phyloP scores from a whole-genome alignment of 2,888 invertebrate genomes.

The Octodonta nipae region DNA sequence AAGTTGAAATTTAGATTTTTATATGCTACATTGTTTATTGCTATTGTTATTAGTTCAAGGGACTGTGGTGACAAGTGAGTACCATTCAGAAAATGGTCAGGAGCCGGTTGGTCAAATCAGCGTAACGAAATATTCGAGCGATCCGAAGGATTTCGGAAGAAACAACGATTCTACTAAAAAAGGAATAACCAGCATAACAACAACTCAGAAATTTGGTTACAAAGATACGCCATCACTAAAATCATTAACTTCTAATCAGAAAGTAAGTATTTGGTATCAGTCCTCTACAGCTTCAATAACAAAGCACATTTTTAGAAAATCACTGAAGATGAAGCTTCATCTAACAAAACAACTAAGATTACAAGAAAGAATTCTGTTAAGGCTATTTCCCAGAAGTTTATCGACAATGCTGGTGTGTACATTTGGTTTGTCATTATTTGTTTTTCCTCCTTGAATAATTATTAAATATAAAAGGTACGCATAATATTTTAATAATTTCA shows the following conservation, averaged over 20 bases:
- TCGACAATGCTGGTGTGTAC: slow-evolving; percentile 56
- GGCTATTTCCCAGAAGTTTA: slow-evolving; percentile 66
- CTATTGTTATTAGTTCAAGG: slow-evolving; percentile 56
- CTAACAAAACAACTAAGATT: slow-evolving; percentile 29
- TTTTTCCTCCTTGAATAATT: background rate
- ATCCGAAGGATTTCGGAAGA: slow-evolving; percentile 42
- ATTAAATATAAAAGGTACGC: background rate
- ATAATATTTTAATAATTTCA: slow-evolving; percentile 19
- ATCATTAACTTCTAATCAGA: slow-evolving; percentile 22
- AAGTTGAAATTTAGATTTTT: no score
- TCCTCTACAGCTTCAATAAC: background rate
- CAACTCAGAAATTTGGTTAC: slow-evolving; percentile 33
- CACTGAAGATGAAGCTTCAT: slow-evolving; percentile 17
- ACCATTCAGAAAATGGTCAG: slow-evolving; percentile 54
- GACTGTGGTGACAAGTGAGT: slow-evolving; percentile 54
- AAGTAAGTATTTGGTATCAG: slow-evolving; percentile 12
- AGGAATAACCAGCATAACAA: slow-evolving; percentile 31
- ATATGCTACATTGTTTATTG: slow-evolving; percentile 1
- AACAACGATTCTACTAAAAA: slow-evolving; percentile 17
- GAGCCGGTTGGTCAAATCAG: slow-evolving; percentile 56
- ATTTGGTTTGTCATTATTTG: background rate
- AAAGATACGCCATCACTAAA: slow-evolving; percentile 29
- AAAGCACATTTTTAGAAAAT: slow-evolving; percentile 19
- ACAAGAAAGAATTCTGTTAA: slow-evolving; percentile 61
- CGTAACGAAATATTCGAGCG: slow-evolving; percentile 55